Evolutionary conservation across 1,140 invertebrate genomes (phyloP).

Genomic region (Drosophila pruinosa): DNA sequence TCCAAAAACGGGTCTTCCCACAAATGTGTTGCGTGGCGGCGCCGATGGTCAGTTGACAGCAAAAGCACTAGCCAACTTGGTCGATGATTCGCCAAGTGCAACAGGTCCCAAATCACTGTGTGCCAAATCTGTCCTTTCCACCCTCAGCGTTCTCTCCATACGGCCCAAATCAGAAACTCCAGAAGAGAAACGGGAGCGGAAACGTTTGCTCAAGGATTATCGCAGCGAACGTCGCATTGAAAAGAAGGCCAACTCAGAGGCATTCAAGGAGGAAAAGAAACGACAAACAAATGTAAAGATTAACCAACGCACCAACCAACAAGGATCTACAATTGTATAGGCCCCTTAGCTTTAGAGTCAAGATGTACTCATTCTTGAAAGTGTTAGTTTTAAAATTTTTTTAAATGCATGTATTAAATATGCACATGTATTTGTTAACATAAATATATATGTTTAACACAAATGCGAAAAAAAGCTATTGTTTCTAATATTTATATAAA

Average conservation of each 20-base stretch:
- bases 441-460: slow-evolving; percentile 5
- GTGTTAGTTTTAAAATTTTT: neutral
- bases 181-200: slow-evolving; percentile 92
- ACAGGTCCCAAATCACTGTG: slow-evolving; percentile 84
- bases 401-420: neutral
- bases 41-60: slow-evolving; percentile 86
- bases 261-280: slow-evolving; percentile 95
- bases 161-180: slow-evolving; percentile 92
- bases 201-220: slow-evolving; percentile 92
- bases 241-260: slow-evolving; percentile 92
- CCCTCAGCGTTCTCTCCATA: slow-evolving; percentile 88
- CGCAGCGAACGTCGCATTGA: slow-evolving; percentile 92
- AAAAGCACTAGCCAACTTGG: slow-evolving; percentile 87
- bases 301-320: slow-evolving; percentile 89
- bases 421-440: neutral
- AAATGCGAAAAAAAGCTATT: neutral
- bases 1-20: slow-evolving; percentile 89
- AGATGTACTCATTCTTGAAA: slow-evolving; percentile 1
- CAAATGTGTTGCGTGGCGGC: slow-evolving; percentile 85
- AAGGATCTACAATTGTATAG: slow-evolving; percentile 88
- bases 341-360: slow-evolving; percentile 7
- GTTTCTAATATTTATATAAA: neutral
- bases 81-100: slow-evolving; percentile 83
- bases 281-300: slow-evolving; percentile 90
- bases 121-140: slow-evolving; percentile 88